These are phyloP conservation scores for Neosilurus hyrtlii DNA, from an alignment of 2,797 vertebrate species.

Conservation along the genomic window DNA sequence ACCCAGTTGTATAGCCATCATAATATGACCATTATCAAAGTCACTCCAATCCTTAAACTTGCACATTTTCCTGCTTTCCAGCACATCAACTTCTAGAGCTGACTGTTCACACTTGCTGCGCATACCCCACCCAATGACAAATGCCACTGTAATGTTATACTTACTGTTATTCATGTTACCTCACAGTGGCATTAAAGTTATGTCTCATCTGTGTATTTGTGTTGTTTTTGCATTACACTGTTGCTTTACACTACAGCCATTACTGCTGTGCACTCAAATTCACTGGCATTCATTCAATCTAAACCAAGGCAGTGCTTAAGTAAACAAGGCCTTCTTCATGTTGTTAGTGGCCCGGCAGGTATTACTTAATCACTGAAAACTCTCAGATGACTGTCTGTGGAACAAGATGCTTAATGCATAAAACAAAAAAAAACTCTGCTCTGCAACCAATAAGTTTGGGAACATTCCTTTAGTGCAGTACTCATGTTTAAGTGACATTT, in stretches of 20 bases:
- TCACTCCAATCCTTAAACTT: too few relatives aligned
- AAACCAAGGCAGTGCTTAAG: constrained; percentile 9
- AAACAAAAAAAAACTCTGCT: constrained; percentile 24
- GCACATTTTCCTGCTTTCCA: too few relatives aligned
- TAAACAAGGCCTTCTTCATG: constrained; percentile 32
- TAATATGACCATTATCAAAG: too few relatives aligned
- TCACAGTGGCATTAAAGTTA: too few relatives aligned
- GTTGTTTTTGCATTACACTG: neutral
- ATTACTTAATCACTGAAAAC: constrained; percentile 18
- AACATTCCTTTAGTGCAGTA: too few relatives aligned
- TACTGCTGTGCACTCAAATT: constrained; percentile 26
- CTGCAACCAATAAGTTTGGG: constrained; percentile 9
- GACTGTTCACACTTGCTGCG: too few relatives aligned
- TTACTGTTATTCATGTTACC: too few relatives aligned
- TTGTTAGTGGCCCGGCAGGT: constrained; percentile 21
- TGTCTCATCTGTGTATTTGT: neutral
- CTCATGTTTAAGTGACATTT: too few relatives aligned
- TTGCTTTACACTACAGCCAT: constrained; percentile 1
- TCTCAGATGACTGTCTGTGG: constrained; percentile 19
- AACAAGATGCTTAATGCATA: constrained; percentile 17
- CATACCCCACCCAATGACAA: too few relatives aligned
- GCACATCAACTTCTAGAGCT: too few relatives aligned
- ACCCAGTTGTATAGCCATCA: too few relatives aligned
- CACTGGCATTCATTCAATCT: constrained; percentile 12
- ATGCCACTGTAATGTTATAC: too few relatives aligned